phyloP scores from a whole-genome alignment of 2,797 vertebrate genomes.

The Podargus strigoides region DNA sequence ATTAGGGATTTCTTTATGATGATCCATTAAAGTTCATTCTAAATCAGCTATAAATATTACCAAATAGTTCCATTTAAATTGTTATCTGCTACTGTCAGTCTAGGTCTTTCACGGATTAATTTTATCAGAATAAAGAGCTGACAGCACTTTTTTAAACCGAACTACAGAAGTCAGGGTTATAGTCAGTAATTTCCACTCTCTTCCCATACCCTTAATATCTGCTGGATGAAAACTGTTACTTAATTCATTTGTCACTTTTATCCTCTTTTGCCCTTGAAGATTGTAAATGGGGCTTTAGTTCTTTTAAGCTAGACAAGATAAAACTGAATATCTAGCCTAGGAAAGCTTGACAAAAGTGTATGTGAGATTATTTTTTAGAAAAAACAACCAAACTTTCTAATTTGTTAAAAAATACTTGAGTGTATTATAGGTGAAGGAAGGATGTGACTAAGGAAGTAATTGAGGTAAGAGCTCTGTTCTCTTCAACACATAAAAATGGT shows the following conservation, averaged over 20 bases:
- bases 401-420: neutral
- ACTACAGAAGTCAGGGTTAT: neutral
- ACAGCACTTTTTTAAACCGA: neutral
- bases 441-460: neutral
- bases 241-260: slow-evolving; percentile 9
- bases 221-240: neutral
- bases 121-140: slow-evolving; percentile 19
- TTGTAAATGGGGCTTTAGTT: neutral
- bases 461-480: neutral
- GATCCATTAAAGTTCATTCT: neutral
- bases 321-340: neutral
- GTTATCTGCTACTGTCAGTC: neutral
- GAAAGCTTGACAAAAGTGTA: neutral
- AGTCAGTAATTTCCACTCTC: neutral
- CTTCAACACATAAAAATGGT: neutral
- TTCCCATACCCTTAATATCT: neutral
- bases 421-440: neutral
- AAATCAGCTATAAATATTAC: slow-evolving; percentile 15
- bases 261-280: neutral
- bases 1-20: slow-evolving; percentile 17
- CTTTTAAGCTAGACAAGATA: neutral
- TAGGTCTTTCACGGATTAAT: neutral
- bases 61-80: neutral
- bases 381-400: neutral
- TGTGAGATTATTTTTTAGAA: neutral